Base-by-base conservation (phyloP, 2,797 vertebrate species). In the Hafferia zeledoni region DNA sequence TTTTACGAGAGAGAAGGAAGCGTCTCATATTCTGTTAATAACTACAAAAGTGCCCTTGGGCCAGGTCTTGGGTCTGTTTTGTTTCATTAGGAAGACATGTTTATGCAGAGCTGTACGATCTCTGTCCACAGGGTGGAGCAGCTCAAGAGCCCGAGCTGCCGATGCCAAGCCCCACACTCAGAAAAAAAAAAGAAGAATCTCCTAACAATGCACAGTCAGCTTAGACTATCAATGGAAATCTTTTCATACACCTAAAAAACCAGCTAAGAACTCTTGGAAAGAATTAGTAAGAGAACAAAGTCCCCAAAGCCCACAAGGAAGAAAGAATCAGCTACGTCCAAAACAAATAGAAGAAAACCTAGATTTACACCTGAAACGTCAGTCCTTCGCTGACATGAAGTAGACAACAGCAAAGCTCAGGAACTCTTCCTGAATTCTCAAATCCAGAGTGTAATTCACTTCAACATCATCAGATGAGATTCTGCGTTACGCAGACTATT, bases 91-190 rank as follows among this genome's bases (percentile, higher is more conserved):
- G 65, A 85, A 28, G 61, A 28, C 20, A 17, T 1, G 10, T 60
- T 61, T 63, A 55, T 35, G 69, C 50, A 77, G 78, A 75, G 60
- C 39, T 23, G 65, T 17, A 24, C 3, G 7, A 61, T 39, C 47
- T 81, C 28, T 83, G 83, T 43, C 96, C 97, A 96, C 96, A 72
- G 88, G 96, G 89, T 96, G 96, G 96, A 92, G 96, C 83, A 95
- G 78, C 75, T 76, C 63, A 80, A 69, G 20, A 94, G 87, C 74
- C 43, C 30, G 68, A 91, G 41, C 68, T 7, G 30, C 25, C 33
- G 56, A 77, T 33, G 14, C 35, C 35, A 35, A 86, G 20, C 17
- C 30, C 37, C 31, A 46, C 1, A 1, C 7, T 27, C 49, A 37
- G 49, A 49, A 72, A 74, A 31, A 47, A 27, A 27, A 18, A 71